phyloP scores from a whole-genome alignment of 2,888 invertebrate species.

The Conistra vaccinii region DNA sequence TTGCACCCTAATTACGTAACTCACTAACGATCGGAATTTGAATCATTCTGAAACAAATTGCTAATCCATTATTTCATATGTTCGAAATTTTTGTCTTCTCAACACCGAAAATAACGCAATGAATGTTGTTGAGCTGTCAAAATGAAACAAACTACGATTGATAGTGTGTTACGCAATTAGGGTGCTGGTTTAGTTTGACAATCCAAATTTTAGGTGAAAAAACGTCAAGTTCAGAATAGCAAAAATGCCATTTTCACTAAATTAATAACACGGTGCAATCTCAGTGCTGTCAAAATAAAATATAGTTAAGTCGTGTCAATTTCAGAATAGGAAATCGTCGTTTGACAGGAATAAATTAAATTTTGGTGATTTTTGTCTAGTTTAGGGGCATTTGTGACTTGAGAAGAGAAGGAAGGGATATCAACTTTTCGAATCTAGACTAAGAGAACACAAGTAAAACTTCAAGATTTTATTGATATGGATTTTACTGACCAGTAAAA shows the following conservation, averaged over 20 bases:
- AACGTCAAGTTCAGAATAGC: neutral
- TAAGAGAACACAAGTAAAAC: conserved; percentile 10
- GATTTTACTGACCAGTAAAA: conserved; percentile 34
- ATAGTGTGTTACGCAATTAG: neutral
- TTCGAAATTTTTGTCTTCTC: neutral
- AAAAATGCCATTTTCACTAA: neutral
- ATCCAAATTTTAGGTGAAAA: neutral
- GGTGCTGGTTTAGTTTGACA: neutral
- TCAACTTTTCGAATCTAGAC: too few relatives aligned
- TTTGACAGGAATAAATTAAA: too few relatives aligned
- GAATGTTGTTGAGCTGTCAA: neutral
- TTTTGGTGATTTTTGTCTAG: too few relatives aligned
- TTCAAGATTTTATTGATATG: neutral
- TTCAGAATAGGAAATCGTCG: too few relatives aligned
- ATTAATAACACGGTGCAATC: conserved; percentile 1
- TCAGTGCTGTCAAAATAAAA: conserved; percentile 1
- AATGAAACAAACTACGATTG: neutral
- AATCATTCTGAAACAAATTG: neutral
- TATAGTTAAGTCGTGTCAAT: neutral
- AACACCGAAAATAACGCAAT: neutral
- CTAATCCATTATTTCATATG: neutral
- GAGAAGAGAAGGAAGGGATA: too few relatives aligned
- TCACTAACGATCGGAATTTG: too few relatives aligned
- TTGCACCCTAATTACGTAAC: too few relatives aligned
- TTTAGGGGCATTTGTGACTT: too few relatives aligned